Base-by-base conservation (phyloP, 2,888 invertebrate species). In the Bellardia pandia region DNA sequence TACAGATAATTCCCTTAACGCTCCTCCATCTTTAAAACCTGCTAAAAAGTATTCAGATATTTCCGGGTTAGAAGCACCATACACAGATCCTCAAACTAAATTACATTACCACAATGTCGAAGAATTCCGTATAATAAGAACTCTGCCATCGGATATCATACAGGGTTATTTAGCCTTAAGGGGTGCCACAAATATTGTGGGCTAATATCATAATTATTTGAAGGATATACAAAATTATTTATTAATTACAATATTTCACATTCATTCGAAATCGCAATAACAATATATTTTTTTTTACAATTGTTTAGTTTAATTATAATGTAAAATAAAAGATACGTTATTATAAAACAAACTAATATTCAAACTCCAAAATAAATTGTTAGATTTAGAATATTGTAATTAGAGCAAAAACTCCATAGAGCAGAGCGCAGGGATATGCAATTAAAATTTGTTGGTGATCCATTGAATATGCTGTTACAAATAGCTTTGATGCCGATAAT, bases 11-110 rank as follows among this genome's bases (percentile, higher is more conserved):
- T 96, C 96, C 37, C 96, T 98, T 88, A 98, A 98, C 93, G 98
- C 98, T 40, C 98, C 98, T 13, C 98, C 98, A 56, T 97, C 98
- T 53, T 97, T 98, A 92, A 96, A 96, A 92, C 98, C 98, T 5
- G 96, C 97, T 0, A 98, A 98, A 91, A 98, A 98, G 91, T 98
- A 98, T 93, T 98, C 98, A 0, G 98, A 98, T 92, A 96, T 98
- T 88, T 98, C 98, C 78, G 98, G 98, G 0, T 93, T 98, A 48
- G 96, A 96, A 62, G 97, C 98, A 37, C 96, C 96, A 14, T 99
- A 98, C 91, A 96, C 97, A 89, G 98, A 98, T 94, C 97, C 98
- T 4, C 97, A 98, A 92, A 98, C 97, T 0, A 97, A 98, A 92
- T 94, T 99, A 7, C 95, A 96, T 88, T 99, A 96, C 92, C 96